These are phyloP conservation scores for Aegithalos caudatus DNA, from an alignment of 2,113 vertebrate genomes.

Conservation along the genomic window DNA sequence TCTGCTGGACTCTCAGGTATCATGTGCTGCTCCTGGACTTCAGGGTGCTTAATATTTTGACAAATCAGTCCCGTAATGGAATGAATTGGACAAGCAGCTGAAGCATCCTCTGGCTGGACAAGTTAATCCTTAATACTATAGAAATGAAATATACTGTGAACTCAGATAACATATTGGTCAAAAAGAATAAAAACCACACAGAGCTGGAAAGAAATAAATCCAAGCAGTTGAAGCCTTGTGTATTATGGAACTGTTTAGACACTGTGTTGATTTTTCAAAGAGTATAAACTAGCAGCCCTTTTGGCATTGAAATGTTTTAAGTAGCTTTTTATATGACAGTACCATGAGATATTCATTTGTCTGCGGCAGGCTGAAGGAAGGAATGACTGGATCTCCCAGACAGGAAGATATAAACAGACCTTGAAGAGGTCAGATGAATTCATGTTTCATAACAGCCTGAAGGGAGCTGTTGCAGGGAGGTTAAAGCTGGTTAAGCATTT, in stretches of 20 bases:
- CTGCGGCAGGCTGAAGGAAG: conserved; percentile 48
- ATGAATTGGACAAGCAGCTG: background rate
- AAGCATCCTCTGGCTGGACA: background rate
- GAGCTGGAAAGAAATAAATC: conserved; percentile 35
- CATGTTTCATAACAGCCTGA: conserved; percentile 60
- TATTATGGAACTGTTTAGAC: conserved; percentile 49
- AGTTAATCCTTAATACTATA: conserved; percentile 28
- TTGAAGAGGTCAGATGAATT: conserved; percentile 66
- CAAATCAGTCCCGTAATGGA: background rate
- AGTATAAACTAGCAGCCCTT: conserved; percentile 55
- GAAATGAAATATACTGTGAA: conserved; percentile 35
- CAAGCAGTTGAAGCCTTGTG: background rate
- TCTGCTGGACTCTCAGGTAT: background rate
- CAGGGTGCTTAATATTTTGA: background rate
- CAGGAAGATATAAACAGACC: conserved; percentile 68
- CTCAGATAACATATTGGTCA: conserved; percentile 15
- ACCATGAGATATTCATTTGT: conserved; percentile 66
- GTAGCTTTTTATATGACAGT: conserved; percentile 66
- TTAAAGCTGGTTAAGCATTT: conserved; percentile 59
- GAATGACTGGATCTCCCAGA: conserved; percentile 59
- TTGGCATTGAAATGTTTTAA: conserved; percentile 63
- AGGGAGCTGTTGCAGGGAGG: conserved; percentile 32
- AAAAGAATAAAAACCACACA: background rate
- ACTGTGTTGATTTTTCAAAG: conserved; percentile 57
- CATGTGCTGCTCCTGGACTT: background rate